Base-by-base conservation (phyloP, 2,113 vertebrate genomes). In the Hemiprocne comata region DNA sequence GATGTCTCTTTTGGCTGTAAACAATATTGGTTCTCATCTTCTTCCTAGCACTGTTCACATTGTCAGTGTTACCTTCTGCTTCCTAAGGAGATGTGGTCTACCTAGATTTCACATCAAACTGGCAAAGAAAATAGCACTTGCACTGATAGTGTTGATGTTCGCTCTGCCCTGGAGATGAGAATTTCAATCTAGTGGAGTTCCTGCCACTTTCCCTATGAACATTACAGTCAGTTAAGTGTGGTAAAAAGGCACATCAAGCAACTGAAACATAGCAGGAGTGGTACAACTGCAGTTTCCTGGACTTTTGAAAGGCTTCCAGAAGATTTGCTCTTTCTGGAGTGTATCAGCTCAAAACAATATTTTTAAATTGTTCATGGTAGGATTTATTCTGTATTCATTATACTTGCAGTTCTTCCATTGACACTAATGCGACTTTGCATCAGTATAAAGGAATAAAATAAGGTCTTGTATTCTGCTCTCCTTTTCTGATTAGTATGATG, bases 311-410 rank as follows among this genome's bases (percentile, higher is more conserved):
- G 42, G 7, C 16, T 88, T 8, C 13, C 40, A 77, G 46, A 81
- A 87, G 44, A 67, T 51, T 76, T 73, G 46, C 9, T 57, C 29
- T 58, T 86, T 83, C n/a, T 28, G 60, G 18, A 60, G 23, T 48
- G 25, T 77, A 89, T 86, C 86, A 85, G 23, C 38, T 74, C 42
- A 71, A 85, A 93, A 76, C 44, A 95, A 38, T 64, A 58, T 51
- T 92, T 96, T 89, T 7, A 23, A 89, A 55, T 84, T 46, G 23
- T 40, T 80, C 55, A 38, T 33, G 11, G 28, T 81, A 70, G 20
- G 13, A 80, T 86, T 92, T 94, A 77, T 84, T 92, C 69, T 77
- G 26, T 83, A 51, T 62, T 74, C 38, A 69, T 87, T 91, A 53
- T 26, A n/a, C 21, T 58, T 62, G 40, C 19, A 86, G 10, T 71